These are phyloP conservation scores for Phortica magna DNA, from an alignment of 2,888 invertebrate genomes.

Conservation along the genomic window DNA sequence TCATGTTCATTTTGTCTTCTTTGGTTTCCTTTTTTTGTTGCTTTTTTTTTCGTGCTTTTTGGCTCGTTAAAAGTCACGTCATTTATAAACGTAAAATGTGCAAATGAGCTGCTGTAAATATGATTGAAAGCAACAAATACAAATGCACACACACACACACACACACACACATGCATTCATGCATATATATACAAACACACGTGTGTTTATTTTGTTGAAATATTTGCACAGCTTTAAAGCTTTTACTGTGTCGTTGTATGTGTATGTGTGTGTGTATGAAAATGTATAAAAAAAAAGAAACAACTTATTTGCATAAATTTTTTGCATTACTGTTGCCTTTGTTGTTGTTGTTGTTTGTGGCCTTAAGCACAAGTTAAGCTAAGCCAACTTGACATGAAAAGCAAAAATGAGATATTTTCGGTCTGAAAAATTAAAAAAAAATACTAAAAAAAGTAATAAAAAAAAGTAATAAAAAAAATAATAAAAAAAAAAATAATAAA, in stretches of 20 bases:
- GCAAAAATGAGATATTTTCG: too few species aligned
- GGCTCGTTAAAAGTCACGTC: background rate
- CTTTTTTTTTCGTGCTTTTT: too few species aligned
- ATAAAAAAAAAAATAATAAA: too few species aligned
- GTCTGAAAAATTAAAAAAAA: too few species aligned
- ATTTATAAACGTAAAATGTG: background rate
- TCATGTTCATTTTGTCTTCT: background rate
- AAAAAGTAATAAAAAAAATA: too few species aligned
- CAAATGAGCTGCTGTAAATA: background rate
- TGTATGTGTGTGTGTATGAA: background rate
- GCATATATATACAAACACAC: background rate
- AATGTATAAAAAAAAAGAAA: background rate
- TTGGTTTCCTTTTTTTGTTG: too few species aligned
- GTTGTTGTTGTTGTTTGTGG: slow-evolving; percentile 43
- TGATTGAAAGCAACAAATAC: slow-evolving; percentile 9
- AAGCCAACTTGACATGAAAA: too few species aligned
- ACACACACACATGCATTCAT: background rate
- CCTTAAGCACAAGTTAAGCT: too few species aligned
- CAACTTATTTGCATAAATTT: too few species aligned
- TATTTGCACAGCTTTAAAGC: background rate
- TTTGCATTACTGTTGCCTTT: too few species aligned
- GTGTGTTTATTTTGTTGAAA: background rate
- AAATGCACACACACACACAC: slow-evolving; percentile 2
- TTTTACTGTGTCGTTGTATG: background rate
- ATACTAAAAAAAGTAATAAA: too few species aligned